These are phyloP conservation scores for Chionis minor DNA, from an alignment of 2,113 vertebrate genomes.

Conservation along the genomic window DNA sequence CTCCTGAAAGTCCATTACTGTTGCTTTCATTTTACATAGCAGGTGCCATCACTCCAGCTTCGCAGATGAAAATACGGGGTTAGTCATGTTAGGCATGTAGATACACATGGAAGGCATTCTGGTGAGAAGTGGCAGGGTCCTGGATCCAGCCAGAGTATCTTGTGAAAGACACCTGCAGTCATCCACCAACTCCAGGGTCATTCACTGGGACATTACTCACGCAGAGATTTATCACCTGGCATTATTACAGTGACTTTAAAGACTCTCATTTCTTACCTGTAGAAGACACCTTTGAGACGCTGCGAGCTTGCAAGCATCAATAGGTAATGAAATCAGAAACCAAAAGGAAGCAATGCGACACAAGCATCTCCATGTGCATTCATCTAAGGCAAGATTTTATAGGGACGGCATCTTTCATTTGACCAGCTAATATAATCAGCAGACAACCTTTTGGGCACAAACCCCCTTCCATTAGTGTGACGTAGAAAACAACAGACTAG, in stretches of 20 bases:
- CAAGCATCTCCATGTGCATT: background rate
- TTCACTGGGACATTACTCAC: background rate
- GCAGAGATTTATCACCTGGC: background rate
- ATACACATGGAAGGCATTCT: background rate
- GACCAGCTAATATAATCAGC: background rate
- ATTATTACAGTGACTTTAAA: background rate
- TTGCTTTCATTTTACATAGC: background rate
- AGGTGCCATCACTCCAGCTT: background rate
- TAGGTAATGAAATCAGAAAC: background rate
- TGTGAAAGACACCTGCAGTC: background rate
- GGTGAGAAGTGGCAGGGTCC: background rate
- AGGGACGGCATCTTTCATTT: background rate
- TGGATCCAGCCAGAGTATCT: background rate
- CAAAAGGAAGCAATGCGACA: background rate
- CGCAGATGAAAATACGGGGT: rapidly evolving
- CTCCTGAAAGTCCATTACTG: background rate
- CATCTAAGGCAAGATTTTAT: background rate
- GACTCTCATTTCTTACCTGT: background rate
- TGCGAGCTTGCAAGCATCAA: background rate
- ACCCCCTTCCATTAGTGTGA: rapidly evolving
- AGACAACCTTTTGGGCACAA: background rate
- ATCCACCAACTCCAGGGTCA: background rate
- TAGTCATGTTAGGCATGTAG: background rate
- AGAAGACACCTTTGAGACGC: background rate
- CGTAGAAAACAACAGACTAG: background rate